A percentile compares a stretch with the other conserved stretches of the same genome.
Evolutionary conservation across 1,140 invertebrate species (phyloP).

Genomic region (Bombus consobrinus): DNA sequence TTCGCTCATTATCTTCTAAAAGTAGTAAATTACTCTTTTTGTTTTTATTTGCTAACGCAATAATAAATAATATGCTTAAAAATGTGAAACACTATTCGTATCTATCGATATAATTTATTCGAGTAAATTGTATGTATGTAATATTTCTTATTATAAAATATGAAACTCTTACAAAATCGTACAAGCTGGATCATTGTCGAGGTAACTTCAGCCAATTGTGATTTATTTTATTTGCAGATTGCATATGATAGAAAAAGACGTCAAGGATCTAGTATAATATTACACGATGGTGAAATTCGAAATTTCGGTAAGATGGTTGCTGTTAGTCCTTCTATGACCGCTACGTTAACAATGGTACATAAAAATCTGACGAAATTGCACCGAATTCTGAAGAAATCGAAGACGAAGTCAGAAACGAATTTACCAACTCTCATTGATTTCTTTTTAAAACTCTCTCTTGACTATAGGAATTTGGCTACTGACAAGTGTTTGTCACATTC

Average conservation of each 20-base stretch:
- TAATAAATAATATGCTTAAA: too few relatives aligned
- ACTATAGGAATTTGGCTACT: constrained; percentile 10
- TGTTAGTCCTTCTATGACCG: constrained; percentile 17
- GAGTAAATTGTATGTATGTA: too few relatives aligned
- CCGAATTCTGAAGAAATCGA: constrained; percentile 8
- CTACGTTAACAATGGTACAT: constrained; percentile 27
- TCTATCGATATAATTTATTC: too few relatives aligned
- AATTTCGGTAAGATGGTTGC: constrained; percentile 31
- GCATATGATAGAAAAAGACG: constrained; percentile 33
- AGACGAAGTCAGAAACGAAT: constrained; percentile 33
- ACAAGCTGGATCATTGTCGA: too few relatives aligned
- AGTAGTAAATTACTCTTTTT: too few relatives aligned
- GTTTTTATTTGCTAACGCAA: too few relatives aligned
- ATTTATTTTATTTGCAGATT: constrained; percentile 36
- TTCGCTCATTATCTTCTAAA: not conserved
- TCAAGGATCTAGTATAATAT: constrained; percentile 49
- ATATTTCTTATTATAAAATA: too few relatives aligned
- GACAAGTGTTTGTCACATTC: not conserved
- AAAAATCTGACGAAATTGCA: constrained; percentile 28
- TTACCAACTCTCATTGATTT: not conserved
- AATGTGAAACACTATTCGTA: too few relatives aligned
- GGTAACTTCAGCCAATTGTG: too few relatives aligned
- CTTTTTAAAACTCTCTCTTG: constrained; percentile 9
- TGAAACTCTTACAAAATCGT: too few relatives aligned
- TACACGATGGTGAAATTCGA: constrained; percentile 52